phyloP scores from a whole-genome alignment of 1,140 invertebrate genomes.

The Metopolophium dirhodum region DNA sequence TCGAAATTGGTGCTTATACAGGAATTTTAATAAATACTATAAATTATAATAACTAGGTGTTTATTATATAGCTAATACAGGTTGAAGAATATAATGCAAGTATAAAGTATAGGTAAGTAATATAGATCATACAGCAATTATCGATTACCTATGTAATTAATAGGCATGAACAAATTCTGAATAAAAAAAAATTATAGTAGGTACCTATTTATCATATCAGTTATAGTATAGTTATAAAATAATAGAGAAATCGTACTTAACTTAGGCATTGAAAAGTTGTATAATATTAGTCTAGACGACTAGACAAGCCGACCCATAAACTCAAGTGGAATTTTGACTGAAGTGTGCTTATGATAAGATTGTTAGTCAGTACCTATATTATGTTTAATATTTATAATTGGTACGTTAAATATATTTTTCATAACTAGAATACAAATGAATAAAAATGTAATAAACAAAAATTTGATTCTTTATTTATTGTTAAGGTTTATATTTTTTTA shows the following conservation, averaged over 20 bases:
- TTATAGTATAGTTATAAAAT: neutral
- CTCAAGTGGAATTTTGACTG: neutral
- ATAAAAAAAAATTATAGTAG: neutral
- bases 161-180: neutral
- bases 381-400: neutral
- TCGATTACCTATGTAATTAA: neutral
- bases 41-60: neutral
- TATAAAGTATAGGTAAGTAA: neutral
- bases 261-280: neutral
- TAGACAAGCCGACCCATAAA: neutral
- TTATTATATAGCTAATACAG: neutral
- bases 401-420: neutral
- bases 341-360: conserved; percentile 10
- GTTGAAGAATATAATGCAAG: neutral
- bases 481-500: neutral
- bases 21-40: neutral
- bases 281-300: conserved; percentile 3
- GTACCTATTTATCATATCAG: neutral
- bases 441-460: neutral
- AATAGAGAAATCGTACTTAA: neutral
- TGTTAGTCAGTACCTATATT: neutral
- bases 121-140: neutral
- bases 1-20: neutral
- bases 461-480: neutral
- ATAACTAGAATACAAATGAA: neutral